phyloP scores from a whole-genome alignment of 2,113 vertebrate species.

The Circaetus cinerascens region DNA sequence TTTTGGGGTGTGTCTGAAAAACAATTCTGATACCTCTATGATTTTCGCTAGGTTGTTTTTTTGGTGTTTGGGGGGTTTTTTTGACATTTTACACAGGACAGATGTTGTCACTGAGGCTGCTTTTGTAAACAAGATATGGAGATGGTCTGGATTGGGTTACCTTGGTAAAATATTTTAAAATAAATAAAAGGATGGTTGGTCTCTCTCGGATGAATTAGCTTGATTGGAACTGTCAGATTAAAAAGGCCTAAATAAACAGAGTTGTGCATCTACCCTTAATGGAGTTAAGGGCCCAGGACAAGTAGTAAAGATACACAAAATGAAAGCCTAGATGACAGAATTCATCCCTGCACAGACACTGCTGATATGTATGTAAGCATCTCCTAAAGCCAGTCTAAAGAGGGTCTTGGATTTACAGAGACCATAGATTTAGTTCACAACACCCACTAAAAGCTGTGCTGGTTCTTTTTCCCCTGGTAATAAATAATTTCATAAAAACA shows the following conservation, averaged over 20 bases:
- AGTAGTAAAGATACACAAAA: background rate
- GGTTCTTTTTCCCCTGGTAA: background rate
- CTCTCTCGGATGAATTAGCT: slow-evolving; percentile 77
- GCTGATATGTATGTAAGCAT: background rate
- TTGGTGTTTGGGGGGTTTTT: background rate
- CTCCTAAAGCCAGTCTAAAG: background rate
- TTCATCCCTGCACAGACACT: background rate
- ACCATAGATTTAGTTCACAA: background rate
- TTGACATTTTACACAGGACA: slow-evolving; percentile 69
- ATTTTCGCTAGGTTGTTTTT: background rate
- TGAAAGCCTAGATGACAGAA: background rate
- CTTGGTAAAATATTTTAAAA: slow-evolving; percentile 70
- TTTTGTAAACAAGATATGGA: slow-evolving; percentile 71
- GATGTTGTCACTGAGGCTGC: slow-evolving; percentile 63
- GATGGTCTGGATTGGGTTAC: slow-evolving; percentile 77
- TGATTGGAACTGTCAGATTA: slow-evolving; percentile 82
- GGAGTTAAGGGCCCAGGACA: slow-evolving; percentile 45
- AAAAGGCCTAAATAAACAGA: slow-evolving; percentile 80
- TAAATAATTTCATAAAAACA: background rate
- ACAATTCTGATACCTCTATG: background rate
- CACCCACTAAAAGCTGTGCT: background rate
- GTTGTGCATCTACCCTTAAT: slow-evolving; percentile 42
- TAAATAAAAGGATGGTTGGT: slow-evolving; percentile 80
- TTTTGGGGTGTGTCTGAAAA: background rate
- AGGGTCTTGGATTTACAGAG: background rate